Evolutionary conservation across 2,113 vertebrate species (phyloP), one percentile per base, ranked within the genome.

Genomic region (Phaethornis superciliosus): DNA sequence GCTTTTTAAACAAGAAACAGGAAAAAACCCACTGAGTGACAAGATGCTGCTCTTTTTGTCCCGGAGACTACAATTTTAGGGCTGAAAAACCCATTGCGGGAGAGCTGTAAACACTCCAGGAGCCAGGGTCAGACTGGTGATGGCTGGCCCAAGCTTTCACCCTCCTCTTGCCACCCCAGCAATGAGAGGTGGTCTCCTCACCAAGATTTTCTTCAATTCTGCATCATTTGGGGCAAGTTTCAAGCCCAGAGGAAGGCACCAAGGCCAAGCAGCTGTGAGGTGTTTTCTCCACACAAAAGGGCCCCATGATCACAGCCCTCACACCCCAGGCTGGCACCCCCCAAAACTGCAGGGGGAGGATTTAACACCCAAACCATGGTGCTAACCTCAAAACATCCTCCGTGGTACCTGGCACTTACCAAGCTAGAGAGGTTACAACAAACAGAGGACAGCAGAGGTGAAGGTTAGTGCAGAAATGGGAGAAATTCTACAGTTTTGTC

Each of bases 221-320:
- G 4, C 42, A 7, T 30, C 13, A 0, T 37, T 33, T 44, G 2
- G 40, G 35, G 44, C 0, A 2, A 44, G 21, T 28, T 62, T 52
- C 23, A 14, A 75, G 44, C 0, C 0, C 32, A 13, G 15, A 4
- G 24, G 46, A 70, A 35, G 44, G 30, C 1, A 0, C 23, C 8
- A 1, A 14, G 33, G 64, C 15, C 4, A 0, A 28, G 22, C 5
- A 16, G 35, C 10, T 44, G 46, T 20, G 72, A 13, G 30, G 4
- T 10, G 1, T 6, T 47, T 83, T 9, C 16, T 33, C 46, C 7
- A 0, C 7, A 9, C 21, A 5, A 7, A 20, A 0, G 0, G 7
- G 12, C 58, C 56, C 47, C 0, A 3, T 14, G 64, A 12, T 7
- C 3, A 0, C 8, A 23, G 13, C 0, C 47, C 3, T 2, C 21